Base-by-base conservation (phyloP, 2,113 vertebrate genomes). In the Passer montanus region DNA sequence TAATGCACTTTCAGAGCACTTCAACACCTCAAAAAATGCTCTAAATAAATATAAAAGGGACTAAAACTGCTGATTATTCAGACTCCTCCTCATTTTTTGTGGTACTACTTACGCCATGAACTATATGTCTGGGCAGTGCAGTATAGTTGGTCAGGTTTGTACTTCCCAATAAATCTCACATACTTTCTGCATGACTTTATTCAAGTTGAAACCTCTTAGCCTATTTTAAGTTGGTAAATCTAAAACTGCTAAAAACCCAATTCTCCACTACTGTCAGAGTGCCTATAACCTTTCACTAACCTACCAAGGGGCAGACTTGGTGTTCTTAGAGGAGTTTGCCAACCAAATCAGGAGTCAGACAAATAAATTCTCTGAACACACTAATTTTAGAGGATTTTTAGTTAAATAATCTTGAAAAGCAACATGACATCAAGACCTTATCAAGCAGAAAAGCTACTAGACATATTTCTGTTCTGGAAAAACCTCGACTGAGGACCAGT, bases 161-260 rank as follows among this genome's bases (percentile, higher is more conserved):
- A 53, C 31, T 15, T 60, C 6, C 15, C 9, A 24, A 11, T 6
- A 10, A 44, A 60, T 53, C 30, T 52, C 67, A 52, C 11, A 10
- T 20, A 18, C 1, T 1, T 8, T 35, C 44, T 22, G 7, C 4
- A 2, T 15, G 7, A 67, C n/a, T 82, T 39, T 15, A n/a, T n/a
- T 41, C 56, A 72, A 59, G 43, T 8, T 49, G 23, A 44, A 62
- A 33, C 21, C 7, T 30, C 44, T 75, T 15, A 3, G 69, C 11
- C 80, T 53, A 30, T 68, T 60, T 69, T 27, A 83, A 87, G 69
- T 17, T 55, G 17, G 13, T 23, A 41, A 58, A 49, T 49, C 31
- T 50, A 9, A 31, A 84, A 73, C 28, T 19, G 13, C 27, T 73
- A 35, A 63, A 68, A 64, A 49, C 8, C 26, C 9, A 49, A 39